Evolutionary conservation across 2,797 vertebrate species (phyloP).

Genomic region (Ctenochaetus hawaiiensis): DNA sequence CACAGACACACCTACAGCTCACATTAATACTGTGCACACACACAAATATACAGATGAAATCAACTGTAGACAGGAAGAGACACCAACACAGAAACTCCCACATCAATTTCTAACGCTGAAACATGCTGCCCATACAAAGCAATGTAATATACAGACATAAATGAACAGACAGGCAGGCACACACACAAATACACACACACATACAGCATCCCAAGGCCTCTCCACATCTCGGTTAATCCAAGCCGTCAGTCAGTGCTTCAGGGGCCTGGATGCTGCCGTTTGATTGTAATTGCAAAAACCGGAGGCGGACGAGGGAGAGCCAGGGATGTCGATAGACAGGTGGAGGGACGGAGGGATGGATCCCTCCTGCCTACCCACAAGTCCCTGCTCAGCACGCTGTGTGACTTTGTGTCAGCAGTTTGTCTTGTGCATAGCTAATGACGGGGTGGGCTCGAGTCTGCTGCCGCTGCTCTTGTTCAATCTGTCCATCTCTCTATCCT

Average conservation of each 20-base stretch:
- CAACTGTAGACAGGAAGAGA: constrained; percentile 52
- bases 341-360: constrained; percentile 75
- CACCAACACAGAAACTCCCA: constrained; percentile 49
- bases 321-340: constrained; percentile 79
- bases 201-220: constrained; percentile 74
- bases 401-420: constrained; percentile 92
- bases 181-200: constrained; percentile 41
- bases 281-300: constrained; percentile 87
- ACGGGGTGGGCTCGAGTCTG: constrained; percentile 73
- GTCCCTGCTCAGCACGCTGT: constrained; percentile 74
- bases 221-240: constrained; percentile 77
- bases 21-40: constrained; percentile 18
- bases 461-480: constrained; percentile 72
- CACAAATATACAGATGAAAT: constrained; percentile 41
- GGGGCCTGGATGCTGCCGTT: constrained; percentile 82
- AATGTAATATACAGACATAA: constrained; percentile 45
- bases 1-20: constrained; percentile 6
- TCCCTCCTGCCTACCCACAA: constrained; percentile 78
- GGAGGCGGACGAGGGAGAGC: constrained; percentile 76
- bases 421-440: constrained; percentile 94
- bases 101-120: constrained; percentile 54
- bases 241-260: constrained; percentile 80
- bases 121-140: constrained; percentile 71
- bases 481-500: constrained; percentile 70
- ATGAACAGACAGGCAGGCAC: constrained; percentile 56